These are phyloP conservation scores for Isoperla grammatica DNA, from an alignment of 2,888 invertebrate species.

Conservation along the genomic window DNA sequence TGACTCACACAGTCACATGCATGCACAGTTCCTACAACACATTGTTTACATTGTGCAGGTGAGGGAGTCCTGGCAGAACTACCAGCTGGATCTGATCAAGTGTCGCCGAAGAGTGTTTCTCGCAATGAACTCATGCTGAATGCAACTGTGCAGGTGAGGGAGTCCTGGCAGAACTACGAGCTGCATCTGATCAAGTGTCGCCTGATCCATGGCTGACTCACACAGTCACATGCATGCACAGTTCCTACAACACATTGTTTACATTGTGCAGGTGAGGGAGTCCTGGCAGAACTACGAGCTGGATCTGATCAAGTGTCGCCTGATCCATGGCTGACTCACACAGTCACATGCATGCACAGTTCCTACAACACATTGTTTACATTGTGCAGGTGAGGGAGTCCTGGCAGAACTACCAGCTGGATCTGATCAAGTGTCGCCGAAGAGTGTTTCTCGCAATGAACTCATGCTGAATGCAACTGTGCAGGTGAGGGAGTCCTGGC, in stretches of 20 bases:
- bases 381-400: constrained; percentile 76
- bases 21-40: too few species aligned
- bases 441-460: too few species aligned
- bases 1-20: too few species aligned
- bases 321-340: constrained; percentile 98
- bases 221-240: too few species aligned
- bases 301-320: constrained; percentile 94
- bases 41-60: constrained; percentile 55
- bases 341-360: too few species aligned
- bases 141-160: constrained; percentile 68
- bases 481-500: constrained; percentile 95
- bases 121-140: too few species aligned
- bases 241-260: too few species aligned
- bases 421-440: constrained; percentile 94
- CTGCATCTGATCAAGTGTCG: constrained; percentile 96
- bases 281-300: constrained; percentile 98
- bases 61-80: constrained; percentile 97
- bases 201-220: constrained; percentile 96
- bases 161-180: constrained; percentile 98
- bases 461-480: too few species aligned
- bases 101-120: too few species aligned
- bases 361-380: too few species aligned
- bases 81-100: constrained; percentile 95
- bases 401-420: constrained; percentile 97
- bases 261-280: constrained; percentile 70